Evolutionary conservation across 2,888 invertebrate species (phyloP).

Genomic region (Salticus scenicus): DNA sequence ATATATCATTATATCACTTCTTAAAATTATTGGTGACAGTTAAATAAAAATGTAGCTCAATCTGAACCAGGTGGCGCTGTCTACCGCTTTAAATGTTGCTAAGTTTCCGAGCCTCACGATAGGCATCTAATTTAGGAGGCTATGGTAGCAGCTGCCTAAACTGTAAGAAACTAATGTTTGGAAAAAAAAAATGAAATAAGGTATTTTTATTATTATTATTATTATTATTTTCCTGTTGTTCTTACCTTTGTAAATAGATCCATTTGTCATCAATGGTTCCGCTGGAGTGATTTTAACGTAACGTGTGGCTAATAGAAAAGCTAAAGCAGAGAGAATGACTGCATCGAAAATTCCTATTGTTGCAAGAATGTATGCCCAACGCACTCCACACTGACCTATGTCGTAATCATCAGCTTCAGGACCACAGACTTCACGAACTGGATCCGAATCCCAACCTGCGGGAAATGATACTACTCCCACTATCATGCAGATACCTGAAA

Average conservation of each 20-base stretch:
- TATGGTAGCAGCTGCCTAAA: too few species aligned
- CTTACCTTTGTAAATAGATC: slow-evolving; percentile 70
- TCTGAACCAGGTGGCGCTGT: too few species aligned
- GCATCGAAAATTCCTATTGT: slow-evolving; percentile 91
- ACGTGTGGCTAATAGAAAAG: slow-evolving; percentile 94
- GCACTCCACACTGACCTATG: slow-evolving; percentile 88
- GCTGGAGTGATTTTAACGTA: slow-evolving; percentile 82
- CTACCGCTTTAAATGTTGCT: too few species aligned
- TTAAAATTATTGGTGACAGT: too few species aligned
- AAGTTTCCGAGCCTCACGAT: too few species aligned
- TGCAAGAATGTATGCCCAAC: slow-evolving; percentile 95
- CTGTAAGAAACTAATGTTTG: too few species aligned
- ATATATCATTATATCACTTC: too few species aligned
- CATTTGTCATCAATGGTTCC: slow-evolving; percentile 70
- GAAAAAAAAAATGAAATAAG: too few species aligned
- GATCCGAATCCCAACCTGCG: slow-evolving; percentile 90
- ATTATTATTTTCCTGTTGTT: too few species aligned
- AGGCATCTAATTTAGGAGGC: too few species aligned
- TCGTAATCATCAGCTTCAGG: slow-evolving; percentile 83
- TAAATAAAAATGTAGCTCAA: too few species aligned
- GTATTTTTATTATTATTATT: too few species aligned
- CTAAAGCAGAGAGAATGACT: slow-evolving; percentile 88
- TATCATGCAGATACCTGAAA: slow-evolving; percentile 88
- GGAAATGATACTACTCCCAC: slow-evolving; percentile 92
- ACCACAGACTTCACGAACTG: slow-evolving; percentile 90